Evolutionary conservation across 2,797 vertebrate species (phyloP), one percentile per base, ranked within the genome.

Genomic region (Muscicapa striata): DNA sequence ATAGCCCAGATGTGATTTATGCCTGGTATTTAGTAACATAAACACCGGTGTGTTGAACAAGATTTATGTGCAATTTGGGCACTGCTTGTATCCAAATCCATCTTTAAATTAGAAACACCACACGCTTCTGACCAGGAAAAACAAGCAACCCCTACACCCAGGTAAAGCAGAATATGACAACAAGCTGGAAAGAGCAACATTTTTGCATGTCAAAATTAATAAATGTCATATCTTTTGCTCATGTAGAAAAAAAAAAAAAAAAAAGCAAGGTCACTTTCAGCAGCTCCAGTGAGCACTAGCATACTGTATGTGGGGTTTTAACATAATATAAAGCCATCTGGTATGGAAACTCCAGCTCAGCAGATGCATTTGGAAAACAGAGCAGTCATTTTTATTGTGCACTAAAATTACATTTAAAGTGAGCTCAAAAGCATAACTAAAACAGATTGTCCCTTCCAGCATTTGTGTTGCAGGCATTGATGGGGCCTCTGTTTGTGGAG

Each of bases 351-450:
- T 86, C 23, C 40, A 30, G 59, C 67, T 97, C 76, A 90, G 77
- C 92, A 96, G 90, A 94, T 94, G 87, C 75, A 96, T 91, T 94
- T 79, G 93, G 87, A 96, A 96, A 93, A 77, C 70, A 82, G 75
- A 87, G 45, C 59, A 88, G 89, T 96, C 95, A 64, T 95, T 96
- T 96, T 84, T 95, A 95, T 96, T 96, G 74, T 95, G 49, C 40
- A 74, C 90, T 97, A 97, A 97, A 97, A 97, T 97, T 94, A 93
- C 87, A 95, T 95, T 93, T 93, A 93, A 96, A 95, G 78, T 93
- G 59, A 94, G 76, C 84, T 94, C 81, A 90, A 96, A 97, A 96
- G 77, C 89, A 92, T 92, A 97, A 95, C 88, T 94, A 92, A 97
- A 95, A 75, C 76, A 96, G 91, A 94, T 94, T 95, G 91, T 79